Evolutionary conservation across 2,797 vertebrate genomes (phyloP), one percentile per base, ranked within the genome.

Genomic region (Falco columbarius): DNA sequence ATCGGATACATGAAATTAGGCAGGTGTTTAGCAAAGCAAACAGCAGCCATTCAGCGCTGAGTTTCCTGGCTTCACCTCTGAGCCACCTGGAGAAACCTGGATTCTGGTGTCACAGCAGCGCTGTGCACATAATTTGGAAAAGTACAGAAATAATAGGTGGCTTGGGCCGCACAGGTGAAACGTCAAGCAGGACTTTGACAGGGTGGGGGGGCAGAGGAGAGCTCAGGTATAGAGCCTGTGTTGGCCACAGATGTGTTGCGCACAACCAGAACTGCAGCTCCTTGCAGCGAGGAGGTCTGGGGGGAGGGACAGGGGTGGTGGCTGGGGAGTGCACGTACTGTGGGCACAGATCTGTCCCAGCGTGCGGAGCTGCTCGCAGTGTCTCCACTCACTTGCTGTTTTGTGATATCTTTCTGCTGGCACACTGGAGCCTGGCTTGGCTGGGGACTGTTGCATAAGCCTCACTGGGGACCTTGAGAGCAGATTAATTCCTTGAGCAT

Each of bases 401-500:
- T 38, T 5, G 0, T 7, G 71, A 24, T n/a, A 27, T 61, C n/a
- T 47, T 93, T 59, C 77, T 65, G 16, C 77, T 68, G 85, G 62
- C 68, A 32, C 46, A 42, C 11, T 1, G 12, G 77, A 75, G 51
- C 75, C 89, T 89, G 4, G 7, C 67, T 73, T 20, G 36, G 61
- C 79, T 71, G 76, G 66, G 62, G 46, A 94, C 38, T 85, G 4
- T 90, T 95, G 71, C 88, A 72, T 32, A 85, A 91, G 30, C 55
- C 75, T 77, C 71, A 6, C 72, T 66, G 73, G 77, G 73, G 83
- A 93, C 70, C 71, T 74, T 0, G 0, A 32, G n/a, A 91, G 47
- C 82, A 81, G 86, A 92, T 94, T 75, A 74, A 95, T 91, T 96
- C 94, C 90, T 95, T 71, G 73, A 92, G 77, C 83, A 47, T 92